Base-by-base conservation (phyloP, 2,113 vertebrate species). In the Etheostoma cragini region DNA sequence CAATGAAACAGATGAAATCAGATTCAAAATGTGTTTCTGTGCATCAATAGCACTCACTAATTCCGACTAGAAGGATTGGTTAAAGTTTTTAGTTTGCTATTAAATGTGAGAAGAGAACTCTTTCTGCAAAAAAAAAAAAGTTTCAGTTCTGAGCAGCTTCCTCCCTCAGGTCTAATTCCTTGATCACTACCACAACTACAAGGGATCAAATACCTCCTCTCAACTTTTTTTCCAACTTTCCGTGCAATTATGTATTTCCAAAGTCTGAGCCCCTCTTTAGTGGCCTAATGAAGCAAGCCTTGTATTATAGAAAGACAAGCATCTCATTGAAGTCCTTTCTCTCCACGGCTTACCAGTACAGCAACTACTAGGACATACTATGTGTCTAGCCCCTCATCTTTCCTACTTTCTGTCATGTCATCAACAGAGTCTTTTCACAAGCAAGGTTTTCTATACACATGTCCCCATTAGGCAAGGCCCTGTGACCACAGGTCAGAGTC, bases 401-500 rank as follows among this genome's bases (percentile, higher is more conserved):
- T 69, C 63, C 54, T 71, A 13, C 45, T 84, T 73, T 81, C 72
- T 78, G 70, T 81, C 84, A 71, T 81, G 58, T 83, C 73, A 75
- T 87, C 86, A 85, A 78, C 78, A 72, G 70, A 65, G 67, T 86
- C 50, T 77, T 85, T 81, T 78, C 79, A 88, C 69, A 76, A 81
- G 65, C 87, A 78, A 38, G 19, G 63, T 54, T 88, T 88, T 91
- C 80, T 86, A 65, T 86, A 82, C 78, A 73, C 82, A 90, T 71
- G 75, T 79, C 83, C 84, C 84, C 64, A 83, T 90, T 91, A 90
- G 87, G 86, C 76, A 62, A 74, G 83, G 68, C 73, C 76, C 80
- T 71, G 66, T 69, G 69, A 88, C 78, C 78, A 77, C 82, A 90
- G 88, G 85, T 84, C 89, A 84, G 65, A 77, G 22, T 60, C 62